Base-by-base conservation (phyloP, 1,140 invertebrate species). In the Stenopsyche tienmushanensis region DNA sequence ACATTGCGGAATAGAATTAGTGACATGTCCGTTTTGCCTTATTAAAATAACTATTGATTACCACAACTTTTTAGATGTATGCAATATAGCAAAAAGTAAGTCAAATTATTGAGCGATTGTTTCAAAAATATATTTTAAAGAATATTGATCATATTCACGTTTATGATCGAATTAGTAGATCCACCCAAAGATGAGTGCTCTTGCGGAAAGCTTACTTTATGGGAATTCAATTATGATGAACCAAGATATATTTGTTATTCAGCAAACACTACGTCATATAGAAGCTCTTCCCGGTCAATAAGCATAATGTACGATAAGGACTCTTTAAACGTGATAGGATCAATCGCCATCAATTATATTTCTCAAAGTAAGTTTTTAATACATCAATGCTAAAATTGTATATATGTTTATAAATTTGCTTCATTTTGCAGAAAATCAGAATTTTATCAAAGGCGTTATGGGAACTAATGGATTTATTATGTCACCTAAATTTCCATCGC, bases 401-500 rank as follows among this genome's bases (percentile, higher is more conserved):
- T 45, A 41, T 3, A 58, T 1, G 20, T 10, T 25, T 58, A 41
- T 2, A 23, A 54, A 1, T 23, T 25, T 25, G 8, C 23, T 54
- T 18, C 13, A 50, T 49, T 49, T 69, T 72, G 1, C 60, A 88
- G 86, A 83, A 71, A 88, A 88, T 73, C 76, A 81, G 70, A 73
- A 85, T 60, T 72, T 82, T 62, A 71, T 86, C 44, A 79, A 77
- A 21, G 84, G 85, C 1, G 69, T 59, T 74, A 69, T 71, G 50
- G 50, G 73, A 34, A 24, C 71, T 54, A 65, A 71, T 71, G 74
- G 76, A 58, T 58, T 77, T 62, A 63, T 72, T 26, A 74, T 79
- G 42, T 74, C 78, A 62, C 86, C 86, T 7, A 86, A 86, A 73
- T 88, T 88, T 70, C 87, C 87, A 0, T 76, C 82, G 39, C 78